These are phyloP conservation scores for Paratilapia polleni DNA, from an alignment of 2,113 vertebrate species.

Conservation along the genomic window DNA sequence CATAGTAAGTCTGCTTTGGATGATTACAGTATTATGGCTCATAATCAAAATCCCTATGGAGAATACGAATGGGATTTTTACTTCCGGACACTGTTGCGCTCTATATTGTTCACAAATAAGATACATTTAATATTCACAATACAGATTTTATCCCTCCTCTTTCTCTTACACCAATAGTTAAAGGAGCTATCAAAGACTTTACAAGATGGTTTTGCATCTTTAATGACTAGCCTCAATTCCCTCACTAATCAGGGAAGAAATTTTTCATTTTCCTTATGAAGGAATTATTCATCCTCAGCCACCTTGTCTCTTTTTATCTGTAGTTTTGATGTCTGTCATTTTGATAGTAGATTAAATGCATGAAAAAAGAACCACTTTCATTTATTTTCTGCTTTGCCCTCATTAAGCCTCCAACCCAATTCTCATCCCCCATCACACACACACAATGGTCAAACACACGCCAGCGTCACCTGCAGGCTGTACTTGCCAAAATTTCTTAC, in stretches of 20 bases:
- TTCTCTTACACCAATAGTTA: slow-evolving; percentile 17
- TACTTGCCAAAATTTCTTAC: slow-evolving; percentile 55
- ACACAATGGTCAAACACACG: slow-evolving; percentile 56
- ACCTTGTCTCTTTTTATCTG: slow-evolving; percentile 30
- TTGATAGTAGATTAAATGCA: slow-evolving; percentile 38
- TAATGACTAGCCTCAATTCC: slow-evolving; percentile 42
- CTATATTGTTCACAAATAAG: not conserved
- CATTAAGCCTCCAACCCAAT: slow-evolving; percentile 49
- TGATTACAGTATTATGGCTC: not conserved
- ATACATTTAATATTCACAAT: not conserved
- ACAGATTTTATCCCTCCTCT: not conserved
- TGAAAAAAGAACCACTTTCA: slow-evolving; percentile 34
- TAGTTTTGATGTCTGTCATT: slow-evolving; percentile 28
- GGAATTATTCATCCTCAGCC: slow-evolving; percentile 32
- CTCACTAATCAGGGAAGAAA: slow-evolving; percentile 15
- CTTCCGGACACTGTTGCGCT: not conserved
- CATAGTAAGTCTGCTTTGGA: not conserved
- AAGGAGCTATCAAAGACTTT: slow-evolving; percentile 40
- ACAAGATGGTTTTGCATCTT: slow-evolving; percentile 40
- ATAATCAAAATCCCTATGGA: not conserved
- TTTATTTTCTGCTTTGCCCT: slow-evolving; percentile 45
- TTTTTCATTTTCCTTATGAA: slow-evolving; percentile 36
- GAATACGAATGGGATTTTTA: not conserved
- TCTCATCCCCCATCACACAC: not conserved
- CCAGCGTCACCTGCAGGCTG: slow-evolving; percentile 54